These are phyloP conservation scores for Orcinus orca DNA, from an alignment of 2,113 vertebrate species.

Conservation along the genomic window DNA sequence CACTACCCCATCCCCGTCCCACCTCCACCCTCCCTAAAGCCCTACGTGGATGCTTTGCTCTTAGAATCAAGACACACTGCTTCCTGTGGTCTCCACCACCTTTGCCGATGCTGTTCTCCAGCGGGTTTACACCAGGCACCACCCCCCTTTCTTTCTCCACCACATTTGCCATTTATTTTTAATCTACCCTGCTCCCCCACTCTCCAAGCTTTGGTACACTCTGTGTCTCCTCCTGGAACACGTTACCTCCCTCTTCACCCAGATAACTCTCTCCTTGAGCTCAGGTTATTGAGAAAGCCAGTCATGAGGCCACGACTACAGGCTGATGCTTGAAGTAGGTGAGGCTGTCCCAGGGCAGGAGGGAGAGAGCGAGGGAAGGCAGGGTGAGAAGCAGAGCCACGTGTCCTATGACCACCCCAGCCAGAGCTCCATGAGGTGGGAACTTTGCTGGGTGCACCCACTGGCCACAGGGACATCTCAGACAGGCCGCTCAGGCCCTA, in stretches of 20 bases:
- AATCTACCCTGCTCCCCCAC: not conserved
- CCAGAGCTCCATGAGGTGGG: not conserved
- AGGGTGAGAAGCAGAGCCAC: not conserved
- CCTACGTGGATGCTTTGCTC: not conserved
- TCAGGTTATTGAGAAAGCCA: not conserved
- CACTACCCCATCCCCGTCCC: not conserved
- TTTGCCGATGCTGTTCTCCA: fast-evolving
- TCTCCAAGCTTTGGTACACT: not conserved
- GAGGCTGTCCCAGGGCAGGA: too few relatives aligned
- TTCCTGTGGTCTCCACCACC: not conserved
- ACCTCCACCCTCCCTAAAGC: not conserved
- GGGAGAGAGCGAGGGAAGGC: too few relatives aligned
- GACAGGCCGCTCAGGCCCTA: not conserved
- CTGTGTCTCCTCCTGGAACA: not conserved
- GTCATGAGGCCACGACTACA: not conserved
- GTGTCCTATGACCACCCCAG: fast-evolving
- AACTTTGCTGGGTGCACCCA: too few relatives aligned
- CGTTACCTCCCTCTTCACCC: not conserved
- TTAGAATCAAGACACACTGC: not conserved
- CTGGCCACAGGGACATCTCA: not conserved
- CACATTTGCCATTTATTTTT: not conserved
- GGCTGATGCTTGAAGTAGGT: not conserved
- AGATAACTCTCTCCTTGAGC: not conserved
- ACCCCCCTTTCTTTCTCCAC: not conserved
- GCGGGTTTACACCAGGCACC: not conserved